Percentiles rank a stretch among this genome's conserved stretches.
Conservation (phyloP, 2,113 vertebrate genomes). For the Cichladusa arquata region DNA sequence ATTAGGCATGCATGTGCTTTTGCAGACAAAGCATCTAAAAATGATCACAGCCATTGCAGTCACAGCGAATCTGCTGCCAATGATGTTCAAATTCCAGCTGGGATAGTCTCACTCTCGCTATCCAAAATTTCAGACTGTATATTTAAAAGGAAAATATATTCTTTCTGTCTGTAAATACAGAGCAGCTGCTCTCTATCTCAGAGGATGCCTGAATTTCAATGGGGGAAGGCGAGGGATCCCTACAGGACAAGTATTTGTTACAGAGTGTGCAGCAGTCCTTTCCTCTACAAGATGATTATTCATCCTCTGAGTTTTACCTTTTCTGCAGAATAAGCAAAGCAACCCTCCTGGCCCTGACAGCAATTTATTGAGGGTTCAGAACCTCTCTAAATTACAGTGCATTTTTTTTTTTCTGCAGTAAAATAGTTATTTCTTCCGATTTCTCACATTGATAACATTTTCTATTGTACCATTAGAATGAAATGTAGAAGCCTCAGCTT, state of each 20-base stretch:
- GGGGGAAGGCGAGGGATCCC: not conserved
- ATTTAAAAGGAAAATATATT: not conserved
- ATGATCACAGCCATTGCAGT: not conserved
- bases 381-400: not conserved
- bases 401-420: not conserved
- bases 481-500: slow-evolving; percentile 5
- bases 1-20: slow-evolving; percentile 9
- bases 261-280: not conserved
- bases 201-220: not conserved
- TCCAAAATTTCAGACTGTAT: slow-evolving; percentile 1
- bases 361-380: not conserved
- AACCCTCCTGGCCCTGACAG: not conserved
- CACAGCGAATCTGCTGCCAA: slow-evolving; percentile 28
- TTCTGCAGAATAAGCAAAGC: not conserved
- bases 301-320: not conserved
- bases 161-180: not conserved
- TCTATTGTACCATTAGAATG: not conserved
- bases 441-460: not conserved
- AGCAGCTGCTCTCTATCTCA: slow-evolving; percentile 2
- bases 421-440: slow-evolving; percentile 4
- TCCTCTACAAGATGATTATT: not conserved
- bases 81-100: slow-evolving; percentile 42
- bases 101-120: not conserved
- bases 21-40: slow-evolving; percentile 47
- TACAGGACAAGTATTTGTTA: not conserved